phyloP scores from a whole-genome alignment of 1,140 invertebrate species.

The Cyclargus thomasi region DNA sequence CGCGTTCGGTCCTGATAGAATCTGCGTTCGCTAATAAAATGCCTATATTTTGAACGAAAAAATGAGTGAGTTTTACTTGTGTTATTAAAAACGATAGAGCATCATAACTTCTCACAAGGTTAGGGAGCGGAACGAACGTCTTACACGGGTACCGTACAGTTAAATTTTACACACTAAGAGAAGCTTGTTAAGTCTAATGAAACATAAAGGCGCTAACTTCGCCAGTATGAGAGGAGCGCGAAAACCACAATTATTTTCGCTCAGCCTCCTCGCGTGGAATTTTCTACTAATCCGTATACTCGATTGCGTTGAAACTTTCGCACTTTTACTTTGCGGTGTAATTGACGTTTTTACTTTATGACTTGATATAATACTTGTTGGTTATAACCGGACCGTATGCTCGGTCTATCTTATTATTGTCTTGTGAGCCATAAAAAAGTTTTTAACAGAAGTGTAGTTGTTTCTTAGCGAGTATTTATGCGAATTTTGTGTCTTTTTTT shows the following conservation, averaged over 20 bases:
- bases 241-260: conserved; percentile 1
- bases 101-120: not conserved
- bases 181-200: conserved; percentile 3
- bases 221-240: not conserved
- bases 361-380: too few species aligned
- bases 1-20: too few species aligned
- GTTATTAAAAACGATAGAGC: too few species aligned
- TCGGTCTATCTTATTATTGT: too few species aligned
- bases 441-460: too few species aligned
- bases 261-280: not conserved
- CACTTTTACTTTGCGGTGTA: not conserved
- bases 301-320: not conserved
- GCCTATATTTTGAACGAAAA: too few species aligned
- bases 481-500: too few species aligned
- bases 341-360: not conserved
- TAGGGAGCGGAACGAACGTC: not conserved
- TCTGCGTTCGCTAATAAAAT: too few species aligned
- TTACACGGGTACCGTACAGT: not conserved
- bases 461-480: too few species aligned
- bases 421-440: too few species aligned
- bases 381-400: too few species aligned
- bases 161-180: not conserved
- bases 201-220: not conserved
- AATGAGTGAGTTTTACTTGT: too few species aligned
- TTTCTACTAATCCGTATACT: not conserved